These are phyloP conservation scores for Balaeniceps rex DNA, from an alignment of 2,113 vertebrate species.

Conservation along the genomic window DNA sequence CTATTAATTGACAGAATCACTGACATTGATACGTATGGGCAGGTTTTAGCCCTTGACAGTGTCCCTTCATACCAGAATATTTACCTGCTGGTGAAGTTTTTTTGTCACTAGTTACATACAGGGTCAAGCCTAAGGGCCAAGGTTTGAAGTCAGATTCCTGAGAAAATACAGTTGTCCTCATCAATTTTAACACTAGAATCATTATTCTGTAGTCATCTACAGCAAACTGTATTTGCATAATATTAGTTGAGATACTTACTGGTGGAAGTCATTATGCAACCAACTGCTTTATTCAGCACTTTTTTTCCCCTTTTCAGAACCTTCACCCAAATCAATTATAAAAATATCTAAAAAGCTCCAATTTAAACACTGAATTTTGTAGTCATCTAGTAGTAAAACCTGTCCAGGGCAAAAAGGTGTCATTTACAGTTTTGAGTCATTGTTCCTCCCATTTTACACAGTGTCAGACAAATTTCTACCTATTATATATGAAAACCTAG, in stretches of 20 bases:
- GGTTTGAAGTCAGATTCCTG: background rate
- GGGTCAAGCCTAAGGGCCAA: background rate
- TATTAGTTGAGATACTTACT: background rate
- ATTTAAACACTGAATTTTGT: background rate
- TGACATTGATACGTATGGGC: background rate
- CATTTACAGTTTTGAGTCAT: background rate
- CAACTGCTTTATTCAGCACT: background rate
- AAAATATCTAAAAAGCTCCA: background rate
- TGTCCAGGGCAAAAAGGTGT: background rate
- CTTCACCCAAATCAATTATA: background rate
- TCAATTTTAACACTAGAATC: background rate
- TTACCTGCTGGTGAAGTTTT: background rate
- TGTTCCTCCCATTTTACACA: background rate
- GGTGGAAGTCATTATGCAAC: background rate
- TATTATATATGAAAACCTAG: background rate
- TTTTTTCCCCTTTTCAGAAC: background rate
- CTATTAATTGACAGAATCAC: background rate
- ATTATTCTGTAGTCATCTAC: background rate
- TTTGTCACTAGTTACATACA: background rate
- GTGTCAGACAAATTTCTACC: background rate
- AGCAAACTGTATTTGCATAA: background rate
- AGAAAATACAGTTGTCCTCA: background rate
- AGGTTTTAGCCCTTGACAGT: background rate
- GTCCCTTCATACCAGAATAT: background rate
- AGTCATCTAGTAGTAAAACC: background rate